These are phyloP conservation scores for Habrosyne pyritoides DNA, from an alignment of 2,888 invertebrate species.

Conservation along the genomic window DNA sequence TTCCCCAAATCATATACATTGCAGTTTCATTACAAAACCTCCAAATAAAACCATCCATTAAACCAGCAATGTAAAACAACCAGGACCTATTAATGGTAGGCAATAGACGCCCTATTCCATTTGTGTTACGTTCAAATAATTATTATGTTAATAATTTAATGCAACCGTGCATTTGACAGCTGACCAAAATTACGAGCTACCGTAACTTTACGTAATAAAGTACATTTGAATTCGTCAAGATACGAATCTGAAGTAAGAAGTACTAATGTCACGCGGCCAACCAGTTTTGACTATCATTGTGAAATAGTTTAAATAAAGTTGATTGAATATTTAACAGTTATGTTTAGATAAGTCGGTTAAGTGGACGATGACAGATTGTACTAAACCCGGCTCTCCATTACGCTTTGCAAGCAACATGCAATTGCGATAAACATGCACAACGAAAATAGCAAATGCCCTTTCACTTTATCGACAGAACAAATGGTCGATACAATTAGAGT, in stretches of 20 bases:
- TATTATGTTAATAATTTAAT: background rate
- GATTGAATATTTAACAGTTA: conserved; percentile 28
- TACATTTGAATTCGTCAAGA: conserved; percentile 15
- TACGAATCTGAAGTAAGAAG: conserved; percentile 17
- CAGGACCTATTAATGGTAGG: background rate
- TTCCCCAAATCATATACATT: background rate
- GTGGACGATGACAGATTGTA: conserved; percentile 6
- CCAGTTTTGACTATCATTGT: conserved; percentile 44
- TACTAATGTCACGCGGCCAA: background rate
- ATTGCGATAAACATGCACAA: background rate
- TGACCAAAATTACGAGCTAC: conserved; percentile 10
- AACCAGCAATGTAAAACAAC: background rate
- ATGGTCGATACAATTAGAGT: background rate
- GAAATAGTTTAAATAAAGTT: conserved; percentile 45
- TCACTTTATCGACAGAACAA: conserved; percentile 9
- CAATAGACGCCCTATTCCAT: background rate
- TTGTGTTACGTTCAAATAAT: background rate
- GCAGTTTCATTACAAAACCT: background rate
- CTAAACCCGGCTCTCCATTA: background rate
- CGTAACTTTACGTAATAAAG: conserved; percentile 12
- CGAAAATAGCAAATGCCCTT: conserved; percentile 8
- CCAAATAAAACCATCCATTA: background rate
- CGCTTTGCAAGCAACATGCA: background rate
- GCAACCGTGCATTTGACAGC: conserved; percentile 18
- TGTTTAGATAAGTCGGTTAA: background rate